Conservation (phyloP, 64 coral and sea anemone species). For the Dendronephthya gigantea region DNA sequence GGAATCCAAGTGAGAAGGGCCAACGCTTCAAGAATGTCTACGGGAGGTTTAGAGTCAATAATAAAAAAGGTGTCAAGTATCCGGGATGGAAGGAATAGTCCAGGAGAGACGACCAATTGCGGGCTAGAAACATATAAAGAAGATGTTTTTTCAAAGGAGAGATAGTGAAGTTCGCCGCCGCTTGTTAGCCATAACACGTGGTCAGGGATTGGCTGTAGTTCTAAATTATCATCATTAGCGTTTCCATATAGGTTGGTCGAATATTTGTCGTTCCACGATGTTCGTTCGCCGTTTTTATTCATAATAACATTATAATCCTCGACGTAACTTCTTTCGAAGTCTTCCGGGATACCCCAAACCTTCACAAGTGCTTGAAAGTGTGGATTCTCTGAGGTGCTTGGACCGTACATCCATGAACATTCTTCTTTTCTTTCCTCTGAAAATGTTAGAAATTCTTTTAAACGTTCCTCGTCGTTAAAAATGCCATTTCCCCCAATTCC, state of each 20-base stretch:
- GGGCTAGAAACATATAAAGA: not conserved
- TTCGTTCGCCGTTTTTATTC: not conserved
- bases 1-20: not conserved
- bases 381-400: not conserved
- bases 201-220: conserved; percentile 1
- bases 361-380: conserved; percentile 12
- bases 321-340: conserved; percentile 11
- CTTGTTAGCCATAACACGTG: not conserved
- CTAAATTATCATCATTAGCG: not conserved
- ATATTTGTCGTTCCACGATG: conserved; percentile 18
- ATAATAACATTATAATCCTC: not conserved
- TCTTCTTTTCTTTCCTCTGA: conserved; percentile 42
- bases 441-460: conserved; percentile 41
- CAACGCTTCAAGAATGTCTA: not conserved
- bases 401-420: conserved; percentile 20
- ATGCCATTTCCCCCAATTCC: conserved; percentile 27
- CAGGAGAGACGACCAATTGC: not conserved
- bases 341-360: not conserved
- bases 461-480: conserved; percentile 50
- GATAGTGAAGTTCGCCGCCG: not conserved
- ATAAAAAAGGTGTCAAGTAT: not conserved
- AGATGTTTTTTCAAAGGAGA: not conserved
- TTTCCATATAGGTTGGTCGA: not conserved
- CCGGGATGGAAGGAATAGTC: not conserved
- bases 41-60: not conserved